A percentile compares a stretch with the other conserved stretches of the same genome.
These are phyloP conservation scores for Megalonaias nervosa DNA, from an alignment of 1,140 invertebrate species.

Conservation along the genomic window DNA sequence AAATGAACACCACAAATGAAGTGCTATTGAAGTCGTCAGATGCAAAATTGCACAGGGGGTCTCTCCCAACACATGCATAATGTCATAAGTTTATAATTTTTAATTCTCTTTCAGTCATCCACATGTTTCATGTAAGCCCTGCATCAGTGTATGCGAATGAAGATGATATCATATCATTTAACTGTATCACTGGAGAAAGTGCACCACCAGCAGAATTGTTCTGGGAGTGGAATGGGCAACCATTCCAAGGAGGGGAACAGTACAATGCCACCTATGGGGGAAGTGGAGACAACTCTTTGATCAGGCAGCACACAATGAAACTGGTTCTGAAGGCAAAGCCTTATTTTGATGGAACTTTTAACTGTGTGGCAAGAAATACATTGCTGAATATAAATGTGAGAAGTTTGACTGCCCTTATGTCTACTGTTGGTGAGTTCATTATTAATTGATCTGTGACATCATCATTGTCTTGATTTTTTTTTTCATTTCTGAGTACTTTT, in stretches of 20 bases:
- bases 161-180: conserved; percentile 37
- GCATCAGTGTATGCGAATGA: conserved; percentile 19
- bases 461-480: neutral
- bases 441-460: neutral
- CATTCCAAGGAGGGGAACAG: conserved; percentile 35
- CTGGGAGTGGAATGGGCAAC: conserved; percentile 47
- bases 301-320: conserved; percentile 47
- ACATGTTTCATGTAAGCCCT: conserved; percentile 46
- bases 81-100: neutral
- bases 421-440: conserved; percentile 26
- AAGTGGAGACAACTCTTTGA: conserved; percentile 22
- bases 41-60: neutral
- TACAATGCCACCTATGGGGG: conserved; percentile 45
- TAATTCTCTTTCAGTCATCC: conserved; percentile 39
- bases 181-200: conserved; percentile 54
- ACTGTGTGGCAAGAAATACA: conserved; percentile 46
- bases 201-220: conserved; percentile 41
- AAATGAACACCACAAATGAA: neutral
- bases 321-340: conserved; percentile 28
- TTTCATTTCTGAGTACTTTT: neutral
- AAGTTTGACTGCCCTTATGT: conserved; percentile 29
- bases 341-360: conserved; percentile 18
- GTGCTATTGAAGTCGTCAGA: neutral
- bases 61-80: neutral
- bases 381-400: conserved; percentile 24